Conservation (phyloP, 2,797 vertebrate genomes). For the Pseudochirops corinnae region DNA sequence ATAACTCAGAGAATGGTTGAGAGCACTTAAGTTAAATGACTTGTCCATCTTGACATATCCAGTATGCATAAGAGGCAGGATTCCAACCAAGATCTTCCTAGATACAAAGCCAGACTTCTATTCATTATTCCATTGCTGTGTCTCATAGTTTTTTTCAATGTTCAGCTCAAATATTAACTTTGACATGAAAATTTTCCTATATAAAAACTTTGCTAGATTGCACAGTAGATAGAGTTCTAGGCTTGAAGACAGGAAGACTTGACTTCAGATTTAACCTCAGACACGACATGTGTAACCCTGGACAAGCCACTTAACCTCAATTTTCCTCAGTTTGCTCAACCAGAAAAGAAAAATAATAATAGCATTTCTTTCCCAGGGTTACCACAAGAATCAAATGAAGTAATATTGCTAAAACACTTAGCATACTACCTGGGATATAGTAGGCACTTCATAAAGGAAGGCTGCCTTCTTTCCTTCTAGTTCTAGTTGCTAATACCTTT, state of each 20-base stretch:
- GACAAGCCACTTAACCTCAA: not conserved
- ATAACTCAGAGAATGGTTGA: not conserved
- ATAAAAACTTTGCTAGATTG: not conserved
- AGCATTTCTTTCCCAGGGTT: too few relatives aligned
- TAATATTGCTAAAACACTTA: too few relatives aligned
- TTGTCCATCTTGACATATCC: not conserved
- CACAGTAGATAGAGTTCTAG: not conserved
- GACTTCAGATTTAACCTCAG: not conserved
- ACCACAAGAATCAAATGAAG: too few relatives aligned
- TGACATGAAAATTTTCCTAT: not conserved
- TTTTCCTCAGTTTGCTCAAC: not conserved
- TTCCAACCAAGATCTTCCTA: not conserved
- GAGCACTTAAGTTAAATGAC: not conserved
- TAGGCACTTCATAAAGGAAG: too few relatives aligned
- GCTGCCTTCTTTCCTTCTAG: too few relatives aligned
- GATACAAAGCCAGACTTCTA: not conserved
- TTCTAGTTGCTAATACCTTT: too few relatives aligned
- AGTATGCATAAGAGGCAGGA: not conserved
- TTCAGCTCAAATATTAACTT: not conserved
- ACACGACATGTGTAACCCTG: not conserved
- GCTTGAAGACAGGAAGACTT: not conserved
- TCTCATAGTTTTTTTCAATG: not conserved
- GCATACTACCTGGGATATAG: too few relatives aligned
- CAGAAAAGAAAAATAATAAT: too few relatives aligned
- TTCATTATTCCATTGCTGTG: not conserved